Evolutionary conservation across 1,140 invertebrate species (phyloP).

Genomic region (Ridgeia piscesae): DNA sequence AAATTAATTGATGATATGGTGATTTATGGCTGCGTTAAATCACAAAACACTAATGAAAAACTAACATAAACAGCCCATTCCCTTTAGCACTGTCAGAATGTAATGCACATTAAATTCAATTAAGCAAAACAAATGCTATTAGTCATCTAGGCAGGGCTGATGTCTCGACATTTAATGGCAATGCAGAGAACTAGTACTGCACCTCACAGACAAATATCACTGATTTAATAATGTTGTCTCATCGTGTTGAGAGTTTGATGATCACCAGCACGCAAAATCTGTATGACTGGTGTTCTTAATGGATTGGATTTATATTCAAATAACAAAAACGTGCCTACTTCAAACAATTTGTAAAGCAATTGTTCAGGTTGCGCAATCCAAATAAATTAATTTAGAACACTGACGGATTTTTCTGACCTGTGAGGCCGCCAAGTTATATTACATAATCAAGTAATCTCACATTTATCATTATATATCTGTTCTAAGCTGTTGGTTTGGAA

Average conservation of each 20-base stretch:
- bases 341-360: no score
- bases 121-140: not conserved
- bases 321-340: not conserved
- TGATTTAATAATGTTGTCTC: not conserved
- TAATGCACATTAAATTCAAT: slow-evolving; percentile 2
- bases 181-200: not conserved
- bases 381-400: no score
- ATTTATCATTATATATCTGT: not conserved
- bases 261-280: not conserved
- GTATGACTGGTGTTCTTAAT: not conserved
- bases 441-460: not conserved
- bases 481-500: no score
- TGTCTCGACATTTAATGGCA: not conserved
- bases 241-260: not conserved
- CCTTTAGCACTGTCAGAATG: not conserved
- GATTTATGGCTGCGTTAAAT: not conserved
- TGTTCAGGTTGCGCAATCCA: no score
- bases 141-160: not conserved
- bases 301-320: not conserved
- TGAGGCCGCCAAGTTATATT: not conserved
- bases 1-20: not conserved
- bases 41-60: slow-evolving; percentile 1
- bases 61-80: not conserved
- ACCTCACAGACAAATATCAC: not conserved
- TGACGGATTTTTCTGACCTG: not conserved